Evolutionary conservation across 2,888 invertebrate species (phyloP), one percentile per base, ranked within the genome.

Genomic region (Lasioglossum leucozonium): DNA sequence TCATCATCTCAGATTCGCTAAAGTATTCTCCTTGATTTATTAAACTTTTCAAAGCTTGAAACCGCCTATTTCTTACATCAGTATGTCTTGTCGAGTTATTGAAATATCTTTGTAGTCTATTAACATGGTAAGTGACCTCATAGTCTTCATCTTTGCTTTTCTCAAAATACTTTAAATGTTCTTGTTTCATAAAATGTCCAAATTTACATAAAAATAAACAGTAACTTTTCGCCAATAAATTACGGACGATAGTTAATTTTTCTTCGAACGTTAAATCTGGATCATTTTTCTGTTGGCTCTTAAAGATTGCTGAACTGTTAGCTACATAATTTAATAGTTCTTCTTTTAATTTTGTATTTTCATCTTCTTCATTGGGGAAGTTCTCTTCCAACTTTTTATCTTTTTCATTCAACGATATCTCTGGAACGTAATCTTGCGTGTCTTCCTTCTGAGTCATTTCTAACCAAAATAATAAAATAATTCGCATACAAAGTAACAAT

Each of bases 1-100:
- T 97, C 97, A 98, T 98, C 99, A 99, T 99, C 96, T 98, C 98
- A 84, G 96, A 97, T 94, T 99, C 99, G 93, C 97, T 97, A 93
- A 99, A 99, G 95, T 99, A 99, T 89, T 96, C 96, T 18, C 96
- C 96, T 87, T 97, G 96, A 76, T 96, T 95, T 62, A 97, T 95
- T 88, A 99, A 95, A 91, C 97, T 96, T 91, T 97, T 96, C 93
- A 99, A 95, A 1, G 98, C 99, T 92, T 97, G 97, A 93, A 97
- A 99, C 65, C 99, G 96, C 89, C 98, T 96, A 94, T 99, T 99
- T 94, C 97, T 97, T 0, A 97, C 95, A 92, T 96, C 96, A 79
- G 96, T 96, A 88, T 95, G 95, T 87, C 95, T 95, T 83, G 95
- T 96, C 65, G 95, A 94, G 78, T 96, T 95, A 26, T 96, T 95